phyloP scores from a whole-genome alignment of 2,888 invertebrate genomes.

The Miltochrista miniata region DNA sequence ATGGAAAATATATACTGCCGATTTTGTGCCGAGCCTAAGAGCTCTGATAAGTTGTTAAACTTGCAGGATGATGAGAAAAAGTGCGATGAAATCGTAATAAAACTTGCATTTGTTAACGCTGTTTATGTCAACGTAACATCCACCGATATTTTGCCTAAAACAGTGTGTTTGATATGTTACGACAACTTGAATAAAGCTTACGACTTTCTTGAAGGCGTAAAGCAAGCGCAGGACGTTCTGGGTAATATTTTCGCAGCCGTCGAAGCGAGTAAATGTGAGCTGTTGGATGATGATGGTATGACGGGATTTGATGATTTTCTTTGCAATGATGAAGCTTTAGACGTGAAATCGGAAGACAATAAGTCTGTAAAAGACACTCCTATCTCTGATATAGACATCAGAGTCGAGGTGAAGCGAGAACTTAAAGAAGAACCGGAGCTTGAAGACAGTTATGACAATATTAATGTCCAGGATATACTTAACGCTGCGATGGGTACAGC shows the following conservation, averaged over 20 bases:
- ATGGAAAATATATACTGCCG: conserved; percentile 58
- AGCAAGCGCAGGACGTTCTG: conserved; percentile 57
- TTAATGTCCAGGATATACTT: conserved; percentile 65
- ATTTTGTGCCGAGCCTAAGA: conserved; percentile 65
- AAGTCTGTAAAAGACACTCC: conserved; percentile 5
- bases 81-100: conserved; percentile 52
- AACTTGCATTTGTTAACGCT: conserved; percentile 65
- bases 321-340: conserved; percentile 33
- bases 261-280: conserved; percentile 43
- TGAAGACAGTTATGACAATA: conserved; percentile 30
- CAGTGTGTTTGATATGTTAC: conserved; percentile 67
- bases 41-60: conserved; percentile 56
- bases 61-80: conserved; percentile 48
- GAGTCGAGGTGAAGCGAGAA: conserved; percentile 56
- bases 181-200: conserved; percentile 65
- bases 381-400: conserved; percentile 5
- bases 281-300: conserved; percentile 56
- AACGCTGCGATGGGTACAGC: conserved; percentile 60
- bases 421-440: conserved; percentile 59
- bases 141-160: conserved; percentile 59
- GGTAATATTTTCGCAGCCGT: conserved; percentile 41
- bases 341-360: conserved; percentile 40
- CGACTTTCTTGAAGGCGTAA: conserved; percentile 60
- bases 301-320: conserved; percentile 54
- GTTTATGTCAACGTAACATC: conserved; percentile 62